Evolutionary conservation across 2,888 invertebrate genomes (phyloP).

Genomic region (Drosophila prostipennis): DNA sequence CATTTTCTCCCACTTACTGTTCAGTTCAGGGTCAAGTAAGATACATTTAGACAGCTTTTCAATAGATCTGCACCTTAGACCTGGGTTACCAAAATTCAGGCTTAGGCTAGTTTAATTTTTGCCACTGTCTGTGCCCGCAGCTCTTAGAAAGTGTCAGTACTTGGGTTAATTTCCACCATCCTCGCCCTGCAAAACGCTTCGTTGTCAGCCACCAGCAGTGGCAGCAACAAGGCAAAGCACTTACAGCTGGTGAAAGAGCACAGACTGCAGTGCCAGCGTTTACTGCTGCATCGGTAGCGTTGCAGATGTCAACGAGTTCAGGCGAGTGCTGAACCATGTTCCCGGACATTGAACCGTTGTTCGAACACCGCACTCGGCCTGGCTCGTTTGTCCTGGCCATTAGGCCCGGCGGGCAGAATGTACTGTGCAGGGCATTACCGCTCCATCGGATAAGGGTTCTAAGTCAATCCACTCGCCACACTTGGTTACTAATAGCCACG

Average conservation of each 20-base stretch:
- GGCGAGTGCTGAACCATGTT: conserved; percentile 52
- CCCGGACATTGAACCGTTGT: conserved; percentile 49
- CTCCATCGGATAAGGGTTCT: conserved; percentile 10
- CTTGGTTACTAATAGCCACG: too few relatives aligned
- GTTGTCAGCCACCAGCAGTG: conserved; percentile 17
- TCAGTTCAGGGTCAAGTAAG: conserved; percentile 36
- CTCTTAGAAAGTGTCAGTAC: background rate
- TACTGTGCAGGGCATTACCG: background rate
- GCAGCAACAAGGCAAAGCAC: conserved; percentile 47
- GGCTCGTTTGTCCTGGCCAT: conserved; percentile 24
- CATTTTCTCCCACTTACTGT: conserved; percentile 22
- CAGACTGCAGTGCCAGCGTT: conserved; percentile 28
- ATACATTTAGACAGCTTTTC: conserved; percentile 39
- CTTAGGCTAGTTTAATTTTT: background rate
- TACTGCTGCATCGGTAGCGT: conserved; percentile 32
- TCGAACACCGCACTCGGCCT: conserved; percentile 12
- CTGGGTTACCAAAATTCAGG: background rate
- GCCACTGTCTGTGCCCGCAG: background rate
- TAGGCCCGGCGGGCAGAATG: conserved; percentile 6
- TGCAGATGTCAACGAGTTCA: conserved; percentile 41
- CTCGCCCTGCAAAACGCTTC: background rate
- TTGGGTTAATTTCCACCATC: conserved; percentile 5
- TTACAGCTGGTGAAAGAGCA: conserved; percentile 29
- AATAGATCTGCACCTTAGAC: conserved; percentile 11
- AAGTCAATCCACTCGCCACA: background rate